phyloP scores from a whole-genome alignment of 2,797 vertebrate species.

The Diplodus sargus region DNA sequence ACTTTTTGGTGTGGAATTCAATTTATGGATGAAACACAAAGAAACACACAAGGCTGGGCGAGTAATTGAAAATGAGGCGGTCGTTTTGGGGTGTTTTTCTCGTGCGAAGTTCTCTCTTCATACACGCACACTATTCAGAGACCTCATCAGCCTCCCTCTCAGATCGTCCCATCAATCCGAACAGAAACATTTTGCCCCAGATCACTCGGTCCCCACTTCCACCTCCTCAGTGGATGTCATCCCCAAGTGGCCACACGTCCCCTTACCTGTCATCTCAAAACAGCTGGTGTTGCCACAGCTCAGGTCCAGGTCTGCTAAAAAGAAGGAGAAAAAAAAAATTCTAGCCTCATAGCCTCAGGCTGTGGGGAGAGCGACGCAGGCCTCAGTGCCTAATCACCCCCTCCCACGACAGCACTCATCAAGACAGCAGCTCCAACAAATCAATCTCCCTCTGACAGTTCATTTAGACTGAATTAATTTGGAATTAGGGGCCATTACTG shows the following conservation, averaged over 20 bases:
- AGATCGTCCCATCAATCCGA: constrained; percentile 43
- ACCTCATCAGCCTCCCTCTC: constrained; percentile 33
- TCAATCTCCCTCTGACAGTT: constrained; percentile 96
- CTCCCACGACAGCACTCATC: constrained; percentile 90
- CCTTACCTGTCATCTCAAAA: constrained; percentile 85
- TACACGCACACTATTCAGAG: background rate
- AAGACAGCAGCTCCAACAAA: constrained; percentile 91
- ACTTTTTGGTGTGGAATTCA: constrained; percentile 70
- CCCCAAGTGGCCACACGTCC: constrained; percentile 78
- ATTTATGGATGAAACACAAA: constrained; percentile 63
- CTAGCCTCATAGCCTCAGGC: constrained; percentile 81
- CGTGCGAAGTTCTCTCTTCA: constrained; percentile 23
- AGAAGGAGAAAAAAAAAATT: constrained; percentile 73
- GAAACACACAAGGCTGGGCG: constrained; percentile 26
- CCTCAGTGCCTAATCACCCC: constrained; percentile 87
- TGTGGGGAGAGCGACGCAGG: constrained; percentile 78
- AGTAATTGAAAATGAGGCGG: constrained; percentile 51
- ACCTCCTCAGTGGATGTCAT: constrained; percentile 35
- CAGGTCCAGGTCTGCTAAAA: constrained; percentile 71
- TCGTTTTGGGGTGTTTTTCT: constrained; percentile 36
- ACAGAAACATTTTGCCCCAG: constrained; percentile 39
- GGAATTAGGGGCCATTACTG: constrained; percentile 94
- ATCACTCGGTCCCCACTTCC: constrained; percentile 44
- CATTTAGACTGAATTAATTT: constrained; percentile 98
- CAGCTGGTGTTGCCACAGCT: constrained; percentile 80